A percentile compares a stretch with the other conserved stretches of the same genome.
Conservation (phyloP, 2,888 invertebrate species). For the Nephrotoma guestfalica region DNA sequence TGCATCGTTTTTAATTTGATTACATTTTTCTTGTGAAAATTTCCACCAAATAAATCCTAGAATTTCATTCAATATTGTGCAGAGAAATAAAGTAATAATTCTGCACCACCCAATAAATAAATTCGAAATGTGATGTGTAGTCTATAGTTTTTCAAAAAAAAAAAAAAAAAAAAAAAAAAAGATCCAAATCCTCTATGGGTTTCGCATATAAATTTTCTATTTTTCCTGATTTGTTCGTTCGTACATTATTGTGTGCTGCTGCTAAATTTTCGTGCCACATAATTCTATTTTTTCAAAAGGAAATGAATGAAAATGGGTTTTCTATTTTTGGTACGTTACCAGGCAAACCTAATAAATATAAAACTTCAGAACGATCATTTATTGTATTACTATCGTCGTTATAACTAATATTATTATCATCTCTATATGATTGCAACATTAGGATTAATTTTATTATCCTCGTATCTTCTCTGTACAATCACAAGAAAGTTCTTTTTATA, state of each 20-base stretch:
- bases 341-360: background rate
- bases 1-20: background rate
- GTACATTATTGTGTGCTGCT: background rate
- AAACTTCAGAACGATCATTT: background rate
- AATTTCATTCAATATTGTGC: background rate
- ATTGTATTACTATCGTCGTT: background rate
- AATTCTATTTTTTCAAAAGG: background rate
- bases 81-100: background rate
- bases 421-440: background rate
- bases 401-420: background rate
- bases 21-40: background rate
- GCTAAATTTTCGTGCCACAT: background rate
- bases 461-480: too few species aligned
- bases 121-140: background rate
- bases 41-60: background rate
- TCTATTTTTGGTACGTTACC: background rate
- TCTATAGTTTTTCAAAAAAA: background rate
- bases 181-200: background rate
- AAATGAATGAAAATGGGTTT: background rate
- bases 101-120: background rate
- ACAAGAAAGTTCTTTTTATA: too few species aligned
- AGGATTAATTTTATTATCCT: background rate
- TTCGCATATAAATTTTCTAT: background rate
- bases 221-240: background rate
- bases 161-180: too few species aligned